phyloP scores from a whole-genome alignment of 1,140 invertebrate species.

The Drosophila pruinosa region DNA sequence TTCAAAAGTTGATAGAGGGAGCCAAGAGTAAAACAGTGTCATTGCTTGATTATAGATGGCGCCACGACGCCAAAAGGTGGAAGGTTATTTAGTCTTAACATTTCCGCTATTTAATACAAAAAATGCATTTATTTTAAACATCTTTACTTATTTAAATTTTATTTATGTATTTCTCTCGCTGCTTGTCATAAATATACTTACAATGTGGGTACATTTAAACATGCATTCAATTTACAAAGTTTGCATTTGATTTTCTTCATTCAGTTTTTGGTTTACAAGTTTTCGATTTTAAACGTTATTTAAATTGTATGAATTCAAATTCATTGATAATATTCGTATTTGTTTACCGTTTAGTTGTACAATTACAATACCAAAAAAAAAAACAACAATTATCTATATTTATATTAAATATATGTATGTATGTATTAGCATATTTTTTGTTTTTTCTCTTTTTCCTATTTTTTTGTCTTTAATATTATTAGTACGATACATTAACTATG shows the following conservation, averaged over 20 bases:
- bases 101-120: no score
- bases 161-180: slow-evolving; percentile 54
- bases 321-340: slow-evolving; percentile 77
- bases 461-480: slow-evolving; percentile 24
- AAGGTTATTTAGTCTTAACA: background rate
- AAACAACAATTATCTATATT: slow-evolving; percentile 61
- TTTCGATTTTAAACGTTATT: slow-evolving; percentile 55
- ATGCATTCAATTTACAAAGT: slow-evolving; percentile 71
- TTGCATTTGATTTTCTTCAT: slow-evolving; percentile 23
- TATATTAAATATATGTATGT: slow-evolving; percentile 33
- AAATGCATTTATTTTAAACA: slow-evolving; percentile 20
- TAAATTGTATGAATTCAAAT: slow-evolving; percentile 72
- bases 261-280: slow-evolving; percentile 12
- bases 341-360: slow-evolving; percentile 43
- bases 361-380: slow-evolving; percentile 66
- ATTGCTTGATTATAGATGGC: background rate
- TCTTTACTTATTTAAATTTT: slow-evolving; percentile 63
- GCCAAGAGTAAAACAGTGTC: background rate
- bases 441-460: background rate
- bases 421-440: slow-evolving; percentile 32
- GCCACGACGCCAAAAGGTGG: background rate
- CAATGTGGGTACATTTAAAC: slow-evolving; percentile 71
- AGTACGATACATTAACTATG: slow-evolving; percentile 50
- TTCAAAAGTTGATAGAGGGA: background rate
- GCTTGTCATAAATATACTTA: slow-evolving; percentile 65